Conservation (phyloP, 2,888 invertebrate genomes). For the Polietes domitor region DNA sequence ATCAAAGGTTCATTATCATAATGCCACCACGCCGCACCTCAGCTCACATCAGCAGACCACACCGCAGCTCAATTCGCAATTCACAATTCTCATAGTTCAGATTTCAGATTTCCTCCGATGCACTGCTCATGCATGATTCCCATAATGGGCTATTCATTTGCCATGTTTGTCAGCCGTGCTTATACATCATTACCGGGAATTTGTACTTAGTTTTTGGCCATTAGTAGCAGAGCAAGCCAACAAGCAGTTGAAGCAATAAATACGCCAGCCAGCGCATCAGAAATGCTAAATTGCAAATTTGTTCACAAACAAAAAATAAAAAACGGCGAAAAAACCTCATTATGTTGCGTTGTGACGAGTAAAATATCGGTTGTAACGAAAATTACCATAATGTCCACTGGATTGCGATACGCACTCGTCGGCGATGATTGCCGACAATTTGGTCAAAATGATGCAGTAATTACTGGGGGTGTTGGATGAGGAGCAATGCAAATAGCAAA, state of each 20-base stretch:
- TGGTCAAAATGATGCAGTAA: slow-evolving; percentile 29
- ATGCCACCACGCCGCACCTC: background rate
- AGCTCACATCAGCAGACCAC: too few relatives aligned
- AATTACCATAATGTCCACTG: slow-evolving; percentile 35
- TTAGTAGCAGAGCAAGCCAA: too few relatives aligned
- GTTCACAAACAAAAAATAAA: background rate
- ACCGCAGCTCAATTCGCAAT: too few relatives aligned
- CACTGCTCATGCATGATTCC: too few relatives aligned
- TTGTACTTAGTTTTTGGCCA: background rate
- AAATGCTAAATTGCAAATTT: slow-evolving; percentile 20
- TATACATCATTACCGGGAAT: background rate
- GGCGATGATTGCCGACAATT: slow-evolving; percentile 5
- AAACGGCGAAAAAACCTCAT: too few relatives aligned
- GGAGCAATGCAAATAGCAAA: too few relatives aligned
- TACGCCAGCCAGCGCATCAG: background rate
- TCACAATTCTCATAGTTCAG: too few relatives aligned
- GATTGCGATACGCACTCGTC: background rate
- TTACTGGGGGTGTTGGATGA: background rate
- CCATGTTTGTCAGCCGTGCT: background rate
- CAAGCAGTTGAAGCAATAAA: too few relatives aligned
- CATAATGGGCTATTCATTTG: background rate
- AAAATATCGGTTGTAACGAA: slow-evolving; percentile 14
- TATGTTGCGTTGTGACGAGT: too few relatives aligned
- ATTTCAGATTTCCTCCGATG: too few relatives aligned
- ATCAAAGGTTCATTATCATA: background rate